Base-by-base conservation (phyloP, 2,888 invertebrate species). In the Cancer borealis region DNA sequence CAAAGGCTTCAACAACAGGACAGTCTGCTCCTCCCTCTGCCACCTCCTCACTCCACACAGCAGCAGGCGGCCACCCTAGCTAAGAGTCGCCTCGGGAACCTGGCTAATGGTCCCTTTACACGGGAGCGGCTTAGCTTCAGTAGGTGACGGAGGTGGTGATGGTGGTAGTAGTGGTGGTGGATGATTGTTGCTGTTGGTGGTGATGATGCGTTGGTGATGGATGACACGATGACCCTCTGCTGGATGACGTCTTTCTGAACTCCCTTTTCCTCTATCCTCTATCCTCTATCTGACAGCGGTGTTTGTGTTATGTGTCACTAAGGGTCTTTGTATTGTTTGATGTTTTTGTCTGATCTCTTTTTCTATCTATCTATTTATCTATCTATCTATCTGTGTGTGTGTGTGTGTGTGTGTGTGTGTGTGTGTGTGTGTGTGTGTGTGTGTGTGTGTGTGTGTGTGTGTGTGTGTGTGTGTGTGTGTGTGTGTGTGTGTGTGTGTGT, bases 101-200 rank as follows among this genome's bases (percentile, higher is more conserved):
- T 17, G n/a, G 60, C 60, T 91, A 49, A 91, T 91, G 91, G 91
- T 60, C 39, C 66, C 66, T 60, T 39, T 60, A 49, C 66, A 49
- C 39, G n/a, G 91, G 60, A 0, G n/a, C 91, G 60, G 66, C 66
- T 91, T 60, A 91, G 66, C 49, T 17, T 26, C 54, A n/a, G 49
- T 60, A 60, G 49, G 54, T 30, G 45, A 79, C 26, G 30, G 79
- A 30, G 79, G 30, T 30, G 79, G 14, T 30, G 79, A 10, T 79
- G 79, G 30, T 12, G 79, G 79, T 26, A 26, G 79, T 26, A 6
- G 79, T 79, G 79, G 17, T n/a, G 66, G 66, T 66, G 66, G 66
- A 5, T 5, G 60, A 17, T 66, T 3, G 12, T 49, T 66, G 66
- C 0, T 79, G n/a, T 79, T 79, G 79, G n/a, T 26, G 79, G 4